These are phyloP conservation scores for Labroides dimidiatus DNA, from an alignment of 2,797 vertebrate species.

Conservation along the genomic window DNA sequence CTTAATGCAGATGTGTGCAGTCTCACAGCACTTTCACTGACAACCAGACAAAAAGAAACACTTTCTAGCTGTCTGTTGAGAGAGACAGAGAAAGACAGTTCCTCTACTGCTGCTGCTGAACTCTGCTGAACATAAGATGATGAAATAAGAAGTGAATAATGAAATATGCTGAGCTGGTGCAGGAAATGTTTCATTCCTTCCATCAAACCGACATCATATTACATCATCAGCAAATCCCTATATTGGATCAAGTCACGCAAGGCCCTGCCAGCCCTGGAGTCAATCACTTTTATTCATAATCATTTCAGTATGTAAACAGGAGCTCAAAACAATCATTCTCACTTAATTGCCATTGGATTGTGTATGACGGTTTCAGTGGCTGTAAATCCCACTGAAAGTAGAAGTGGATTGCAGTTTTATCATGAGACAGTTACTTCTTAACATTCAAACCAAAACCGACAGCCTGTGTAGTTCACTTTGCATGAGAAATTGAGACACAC, in stretches of 20 bases:
- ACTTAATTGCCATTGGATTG: constrained; percentile 11
- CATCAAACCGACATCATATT: constrained; percentile 46
- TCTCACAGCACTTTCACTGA: not conserved
- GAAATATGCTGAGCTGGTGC: constrained; percentile 51
- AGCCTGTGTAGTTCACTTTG: constrained; percentile 1
- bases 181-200: constrained; percentile 36
- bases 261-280: constrained; percentile 1
- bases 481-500: not conserved
- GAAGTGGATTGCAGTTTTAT: not conserved
- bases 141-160: constrained; percentile 62
- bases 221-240: constrained; percentile 62
- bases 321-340: constrained; percentile 19
- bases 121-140: constrained; percentile 56
- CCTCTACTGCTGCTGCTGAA: constrained; percentile 21
- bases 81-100: constrained; percentile 2
- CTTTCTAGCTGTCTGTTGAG: constrained; percentile 13
- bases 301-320: constrained; percentile 34
- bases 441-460: constrained; percentile 1
- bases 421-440: not conserved
- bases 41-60: constrained; percentile 16
- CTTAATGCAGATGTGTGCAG: not conserved
- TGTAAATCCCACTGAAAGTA: constrained; percentile 11
- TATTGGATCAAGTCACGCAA: constrained; percentile 33
- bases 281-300: constrained; percentile 29
- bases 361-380: not conserved